Conservation (phyloP, 1,140 invertebrate genomes). For the Panagrolaimus sp. region DNA sequence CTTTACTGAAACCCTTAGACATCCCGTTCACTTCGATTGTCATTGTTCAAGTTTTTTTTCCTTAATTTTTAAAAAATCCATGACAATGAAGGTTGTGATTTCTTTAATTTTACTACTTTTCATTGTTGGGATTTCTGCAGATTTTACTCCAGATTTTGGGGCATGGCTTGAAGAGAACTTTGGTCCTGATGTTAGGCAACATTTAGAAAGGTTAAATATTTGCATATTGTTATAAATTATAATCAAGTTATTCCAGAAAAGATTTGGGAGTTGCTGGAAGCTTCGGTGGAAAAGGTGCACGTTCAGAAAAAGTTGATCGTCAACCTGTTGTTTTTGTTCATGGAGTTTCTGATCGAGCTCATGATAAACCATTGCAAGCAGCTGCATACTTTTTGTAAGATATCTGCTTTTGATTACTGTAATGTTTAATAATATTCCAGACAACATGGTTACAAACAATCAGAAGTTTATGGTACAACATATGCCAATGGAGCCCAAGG, state of each 20-base stretch:
- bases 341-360: constrained; percentile 52
- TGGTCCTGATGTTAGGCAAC: constrained; percentile 47
- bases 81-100: no score
- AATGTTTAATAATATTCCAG: constrained; percentile 14
- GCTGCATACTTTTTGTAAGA: constrained; percentile 45
- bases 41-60: no score
- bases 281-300: constrained; percentile 46
- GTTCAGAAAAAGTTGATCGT: constrained; percentile 36
- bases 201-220: constrained; percentile 44
- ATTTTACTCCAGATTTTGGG: constrained; percentile 42
- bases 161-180: constrained; percentile 47
- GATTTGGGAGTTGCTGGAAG: constrained; percentile 49
- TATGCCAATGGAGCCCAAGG: constrained; percentile 57
- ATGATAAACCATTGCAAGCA: constrained; percentile 50
- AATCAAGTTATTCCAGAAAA: constrained; percentile 26
- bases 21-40: no score
- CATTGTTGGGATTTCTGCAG: constrained; percentile 15
- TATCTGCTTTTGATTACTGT: not conserved
- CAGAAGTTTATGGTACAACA: constrained; percentile 53
- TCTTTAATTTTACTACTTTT: no score
- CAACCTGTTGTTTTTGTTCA: constrained; percentile 57
- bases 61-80: no score
- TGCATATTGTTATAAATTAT: not conserved
- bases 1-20: no score
- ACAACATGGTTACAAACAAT: constrained; percentile 40